These are phyloP conservation scores for Sceliomorpha sp. DNA, from an alignment of 2,888 invertebrate genomes.

Conservation along the genomic window DNA sequence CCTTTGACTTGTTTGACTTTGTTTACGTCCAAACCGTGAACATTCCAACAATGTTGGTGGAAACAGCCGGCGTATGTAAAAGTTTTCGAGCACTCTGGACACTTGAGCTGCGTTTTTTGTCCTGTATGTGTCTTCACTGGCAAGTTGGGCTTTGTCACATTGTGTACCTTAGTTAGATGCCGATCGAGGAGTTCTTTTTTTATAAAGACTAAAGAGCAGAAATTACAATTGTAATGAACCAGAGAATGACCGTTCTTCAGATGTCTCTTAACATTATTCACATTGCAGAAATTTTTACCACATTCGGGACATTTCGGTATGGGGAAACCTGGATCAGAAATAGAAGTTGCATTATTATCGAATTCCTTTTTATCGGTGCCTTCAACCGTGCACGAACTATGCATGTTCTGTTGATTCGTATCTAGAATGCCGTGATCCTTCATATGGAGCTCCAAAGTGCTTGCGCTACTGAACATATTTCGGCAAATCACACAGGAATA, in stretches of 20 bases:
- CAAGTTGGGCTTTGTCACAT: slow-evolving; percentile 19
- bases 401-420: slow-evolving; percentile 61
- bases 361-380: slow-evolving; percentile 29
- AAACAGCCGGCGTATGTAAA: slow-evolving; percentile 66
- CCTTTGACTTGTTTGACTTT: not conserved
- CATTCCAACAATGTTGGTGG: slow-evolving; percentile 65
- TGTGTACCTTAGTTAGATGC: slow-evolving; percentile 83
- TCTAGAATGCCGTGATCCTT: slow-evolving; percentile 73
- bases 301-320: slow-evolving; percentile 83
- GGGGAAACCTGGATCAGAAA: slow-evolving; percentile 61
- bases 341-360: slow-evolving; percentile 33
- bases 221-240: slow-evolving; percentile 82
- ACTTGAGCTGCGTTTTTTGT: slow-evolving; percentile 56
- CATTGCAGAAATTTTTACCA: slow-evolving; percentile 82
- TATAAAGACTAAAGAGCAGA: slow-evolving; percentile 84
- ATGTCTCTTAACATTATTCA: slow-evolving; percentile 72
- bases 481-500: slow-evolving; percentile 84
- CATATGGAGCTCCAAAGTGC: slow-evolving; percentile 77
- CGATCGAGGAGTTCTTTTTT: slow-evolving; percentile 84
- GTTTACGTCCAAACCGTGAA: slow-evolving; percentile 59
- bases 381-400: slow-evolving; percentile 58
- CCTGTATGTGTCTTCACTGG: slow-evolving; percentile 17
- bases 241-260: slow-evolving; percentile 69
- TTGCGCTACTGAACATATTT: slow-evolving; percentile 84
- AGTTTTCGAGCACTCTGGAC: slow-evolving; percentile 64